phyloP scores from a whole-genome alignment of 2,888 invertebrate species.

The Papilio elwesi region DNA sequence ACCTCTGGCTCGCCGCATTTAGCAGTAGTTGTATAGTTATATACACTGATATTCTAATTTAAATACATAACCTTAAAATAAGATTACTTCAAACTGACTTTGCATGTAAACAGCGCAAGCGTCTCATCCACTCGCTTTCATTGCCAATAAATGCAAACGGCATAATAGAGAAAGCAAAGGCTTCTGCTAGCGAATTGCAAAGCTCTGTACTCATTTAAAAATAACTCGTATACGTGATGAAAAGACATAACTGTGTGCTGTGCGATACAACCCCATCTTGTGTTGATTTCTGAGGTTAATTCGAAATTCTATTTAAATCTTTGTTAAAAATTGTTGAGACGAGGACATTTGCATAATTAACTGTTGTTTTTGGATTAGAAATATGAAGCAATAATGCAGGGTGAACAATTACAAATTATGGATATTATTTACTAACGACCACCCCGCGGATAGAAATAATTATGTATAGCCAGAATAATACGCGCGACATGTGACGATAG shows the following conservation, averaged over 20 bases:
- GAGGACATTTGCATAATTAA: no score
- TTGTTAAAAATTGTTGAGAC: not conserved
- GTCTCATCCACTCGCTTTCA: conserved; percentile 10
- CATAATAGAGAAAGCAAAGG: conserved; percentile 10
- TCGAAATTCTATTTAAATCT: not conserved
- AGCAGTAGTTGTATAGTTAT: not conserved
- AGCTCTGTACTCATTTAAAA: conserved; percentile 4
- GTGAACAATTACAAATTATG: no score
- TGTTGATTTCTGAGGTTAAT: no score
- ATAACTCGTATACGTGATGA: not conserved
- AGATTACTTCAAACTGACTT: conserved; percentile 18
- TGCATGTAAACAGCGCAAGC: conserved; percentile 23
- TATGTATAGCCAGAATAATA: no score
- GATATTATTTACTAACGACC: no score
- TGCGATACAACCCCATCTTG: no score
- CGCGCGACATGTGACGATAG: no score
- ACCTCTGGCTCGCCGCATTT: not conserved
- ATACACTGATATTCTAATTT: conserved; percentile 11
- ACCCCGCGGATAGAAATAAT: no score
- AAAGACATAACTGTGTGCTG: not conserved
- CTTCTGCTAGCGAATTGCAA: not conserved
- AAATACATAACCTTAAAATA: conserved; percentile 18
- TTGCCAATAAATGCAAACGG: conserved; percentile 29
- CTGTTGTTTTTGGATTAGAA: no score
- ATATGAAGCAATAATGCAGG: no score